phyloP scores from a whole-genome alignment of 2,888 invertebrate genomes.

The Cryptosula pallasiana region DNA sequence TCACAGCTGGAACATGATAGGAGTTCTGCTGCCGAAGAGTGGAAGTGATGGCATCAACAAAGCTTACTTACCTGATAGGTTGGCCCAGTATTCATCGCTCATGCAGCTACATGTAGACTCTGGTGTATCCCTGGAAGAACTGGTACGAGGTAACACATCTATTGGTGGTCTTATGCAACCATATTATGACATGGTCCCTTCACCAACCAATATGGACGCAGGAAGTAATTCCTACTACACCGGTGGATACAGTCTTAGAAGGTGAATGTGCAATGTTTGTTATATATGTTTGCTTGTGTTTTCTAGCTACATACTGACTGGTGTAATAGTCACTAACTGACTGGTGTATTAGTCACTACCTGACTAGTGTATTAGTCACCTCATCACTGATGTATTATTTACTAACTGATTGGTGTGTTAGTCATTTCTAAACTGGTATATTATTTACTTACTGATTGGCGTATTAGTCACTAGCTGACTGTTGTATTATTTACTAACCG shows the following conservation, averaged over 20 bases:
- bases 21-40: neutral
- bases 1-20: neutral
- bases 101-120: slow-evolving; percentile 21
- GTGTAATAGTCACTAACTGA: no score
- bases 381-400: no score
- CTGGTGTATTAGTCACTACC: no score
- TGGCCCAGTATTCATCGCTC: slow-evolving; percentile 21
- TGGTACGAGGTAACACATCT: slow-evolving; percentile 29
- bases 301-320: no score
- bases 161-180: slow-evolving; percentile 29
- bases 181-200: slow-evolving; percentile 31
- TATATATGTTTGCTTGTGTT: no score
- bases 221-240: slow-evolving; percentile 28
- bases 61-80: neutral
- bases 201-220: slow-evolving; percentile 29
- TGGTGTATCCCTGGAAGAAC: slow-evolving; percentile 23
- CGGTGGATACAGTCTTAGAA: slow-evolving; percentile 30
- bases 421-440: no score
- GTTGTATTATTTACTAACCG: no score
- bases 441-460: no score
- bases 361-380: no score
- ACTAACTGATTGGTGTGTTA: no score
- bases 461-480: no score
- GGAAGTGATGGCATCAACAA: slow-evolving; percentile 6
- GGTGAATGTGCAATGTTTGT: no score